Evolutionary conservation across 2,797 vertebrate genomes (phyloP).

Genomic region (Muscicapa comitata): DNA sequence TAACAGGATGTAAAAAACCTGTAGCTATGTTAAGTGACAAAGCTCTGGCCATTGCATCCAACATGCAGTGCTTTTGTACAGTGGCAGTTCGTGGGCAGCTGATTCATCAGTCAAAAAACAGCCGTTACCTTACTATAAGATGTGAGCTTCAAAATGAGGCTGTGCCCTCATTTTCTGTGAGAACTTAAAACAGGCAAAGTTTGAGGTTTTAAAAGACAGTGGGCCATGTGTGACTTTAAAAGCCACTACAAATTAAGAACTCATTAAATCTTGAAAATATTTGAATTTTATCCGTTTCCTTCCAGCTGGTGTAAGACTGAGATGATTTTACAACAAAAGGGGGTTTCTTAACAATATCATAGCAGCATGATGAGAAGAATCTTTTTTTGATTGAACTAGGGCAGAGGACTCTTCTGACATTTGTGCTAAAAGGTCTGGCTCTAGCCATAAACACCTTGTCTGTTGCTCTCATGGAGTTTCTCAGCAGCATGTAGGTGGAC

Average conservation of each 20-base stretch:
- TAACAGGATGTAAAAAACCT: neutral
- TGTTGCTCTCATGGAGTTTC: neutral
- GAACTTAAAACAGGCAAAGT: slow-evolving; percentile 14
- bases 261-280: neutral
- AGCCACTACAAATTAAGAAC: neutral
- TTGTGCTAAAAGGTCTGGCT: neutral
- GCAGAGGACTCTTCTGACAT: neutral
- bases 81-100: neutral
- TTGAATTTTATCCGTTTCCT: neutral
- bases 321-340: neutral
- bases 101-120: neutral
- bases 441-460: neutral
- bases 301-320: neutral
- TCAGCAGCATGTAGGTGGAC: neutral
- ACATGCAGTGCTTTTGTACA: neutral
- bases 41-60: neutral
- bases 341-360: neutral
- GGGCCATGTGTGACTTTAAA: neutral
- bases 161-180: slow-evolving; percentile 27
- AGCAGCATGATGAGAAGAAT: neutral
- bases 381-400: neutral
- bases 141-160: slow-evolving; percentile 20
- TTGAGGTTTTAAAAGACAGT: slow-evolving; percentile 34
- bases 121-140: neutral
- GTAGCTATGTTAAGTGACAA: neutral